Conservation (phyloP, 1,140 invertebrate genomes). For the Drosophila truncata region DNA sequence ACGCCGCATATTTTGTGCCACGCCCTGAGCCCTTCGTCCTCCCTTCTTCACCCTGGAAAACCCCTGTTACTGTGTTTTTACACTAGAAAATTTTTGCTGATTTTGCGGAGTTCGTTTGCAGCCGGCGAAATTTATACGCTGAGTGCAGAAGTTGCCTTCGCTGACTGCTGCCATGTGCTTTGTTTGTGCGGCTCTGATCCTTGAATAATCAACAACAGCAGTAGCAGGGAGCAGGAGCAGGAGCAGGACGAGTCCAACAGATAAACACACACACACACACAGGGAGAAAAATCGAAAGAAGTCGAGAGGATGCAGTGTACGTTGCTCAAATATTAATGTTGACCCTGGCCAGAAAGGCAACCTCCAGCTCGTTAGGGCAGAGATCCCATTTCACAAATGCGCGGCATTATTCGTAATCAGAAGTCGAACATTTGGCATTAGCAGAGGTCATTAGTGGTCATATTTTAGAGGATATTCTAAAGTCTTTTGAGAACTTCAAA, state of each 20-base stretch:
- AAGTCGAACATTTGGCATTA: conserved; percentile 20
- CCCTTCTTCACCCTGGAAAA: background rate
- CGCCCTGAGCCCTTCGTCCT: conserved; percentile 22
- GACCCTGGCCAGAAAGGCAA: conserved; percentile 57
- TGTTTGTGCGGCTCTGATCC: conserved; percentile 76
- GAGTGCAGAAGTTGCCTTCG: conserved; percentile 47
- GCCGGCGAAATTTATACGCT: conserved; percentile 73
- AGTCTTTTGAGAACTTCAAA: background rate
- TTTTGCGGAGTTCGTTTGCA: conserved; percentile 67
- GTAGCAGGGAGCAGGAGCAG: conserved; percentile 28
- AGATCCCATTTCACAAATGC: conserved; percentile 19
- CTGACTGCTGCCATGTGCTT: conserved; percentile 75
- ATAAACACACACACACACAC: conserved; percentile 24
- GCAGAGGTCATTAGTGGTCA: conserved; percentile 33
- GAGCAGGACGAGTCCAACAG: conserved; percentile 31
- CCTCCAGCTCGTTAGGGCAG: conserved; percentile 62
- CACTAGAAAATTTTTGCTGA: conserved; percentile 73
- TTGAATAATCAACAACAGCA: conserved; percentile 81
- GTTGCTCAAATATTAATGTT: conserved; percentile 82
- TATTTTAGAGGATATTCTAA: background rate
- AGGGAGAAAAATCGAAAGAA: conserved; percentile 47
- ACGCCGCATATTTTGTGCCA: conserved; percentile 81
- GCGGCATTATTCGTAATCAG: conserved; percentile 15
- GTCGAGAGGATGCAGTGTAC: conserved; percentile 60
- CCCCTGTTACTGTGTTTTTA: conserved; percentile 58